Percentiles rank a stretch among this genome's conserved stretches.
Conservation (phyloP, 2,113 vertebrate genomes). For the crab-eating macaque (Macaca fascicularis) region DNA sequence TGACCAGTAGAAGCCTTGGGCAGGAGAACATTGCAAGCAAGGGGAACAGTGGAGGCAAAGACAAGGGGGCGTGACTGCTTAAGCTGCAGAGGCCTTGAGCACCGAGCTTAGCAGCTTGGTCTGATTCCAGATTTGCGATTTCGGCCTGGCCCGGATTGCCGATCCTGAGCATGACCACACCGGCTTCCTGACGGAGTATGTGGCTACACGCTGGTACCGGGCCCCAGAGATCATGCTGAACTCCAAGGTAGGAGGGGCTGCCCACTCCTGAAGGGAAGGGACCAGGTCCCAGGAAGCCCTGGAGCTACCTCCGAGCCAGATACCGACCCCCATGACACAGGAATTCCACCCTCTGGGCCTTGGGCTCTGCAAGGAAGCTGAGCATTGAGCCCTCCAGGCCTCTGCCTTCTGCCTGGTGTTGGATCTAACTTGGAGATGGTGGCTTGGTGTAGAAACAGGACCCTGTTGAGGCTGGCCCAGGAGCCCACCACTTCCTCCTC, state of each 20-base stretch:
- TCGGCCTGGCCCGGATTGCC: constrained; percentile 92
- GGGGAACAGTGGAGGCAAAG: not conserved
- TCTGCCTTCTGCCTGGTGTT: not conserved
- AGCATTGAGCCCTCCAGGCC: not conserved
- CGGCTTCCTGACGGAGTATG: constrained; percentile 93
- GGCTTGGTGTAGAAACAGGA: not conserved
- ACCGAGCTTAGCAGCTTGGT: not conserved
- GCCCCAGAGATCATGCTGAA: constrained; percentile 96
- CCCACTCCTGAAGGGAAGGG: not conserved
- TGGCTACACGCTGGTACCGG: constrained; percentile 95
- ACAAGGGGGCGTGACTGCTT: accelerated
- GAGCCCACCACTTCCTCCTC: not conserved
- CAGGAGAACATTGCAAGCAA: not conserved
- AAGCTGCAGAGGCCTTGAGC: not conserved
- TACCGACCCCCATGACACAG: not conserved
- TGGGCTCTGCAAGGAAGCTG: not conserved
- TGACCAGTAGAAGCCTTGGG: not conserved
- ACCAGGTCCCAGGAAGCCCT: not conserved
- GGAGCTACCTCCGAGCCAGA: not conserved
- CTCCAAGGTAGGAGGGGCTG: constrained; percentile 86
- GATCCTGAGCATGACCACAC: constrained; percentile 95
- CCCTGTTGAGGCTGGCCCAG: not conserved
- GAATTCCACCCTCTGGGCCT: not conserved
- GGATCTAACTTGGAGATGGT: not conserved
- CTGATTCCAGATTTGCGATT: constrained; percentile 91